Base-by-base conservation (phyloP, 1,140 invertebrate species). In the Hycleus cichorii region DNA sequence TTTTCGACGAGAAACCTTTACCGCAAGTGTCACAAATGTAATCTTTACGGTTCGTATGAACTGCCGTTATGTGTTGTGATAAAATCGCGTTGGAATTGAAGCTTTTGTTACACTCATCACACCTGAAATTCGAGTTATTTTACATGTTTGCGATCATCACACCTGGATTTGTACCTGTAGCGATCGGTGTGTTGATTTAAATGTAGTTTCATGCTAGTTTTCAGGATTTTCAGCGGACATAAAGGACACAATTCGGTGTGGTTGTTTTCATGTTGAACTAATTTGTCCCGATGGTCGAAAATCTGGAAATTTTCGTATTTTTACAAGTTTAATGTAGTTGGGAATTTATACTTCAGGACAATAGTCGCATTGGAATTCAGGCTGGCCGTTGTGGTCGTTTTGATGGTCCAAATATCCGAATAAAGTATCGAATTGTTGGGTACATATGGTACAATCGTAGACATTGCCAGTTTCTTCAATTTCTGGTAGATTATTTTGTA, bases 1-100 rank as follows among this genome's bases (percentile, higher is more conserved):
- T 77, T 56, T 73, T 63, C 0, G 77, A 75, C n/a, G 78, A 77
- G 47, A 80, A 81, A 18, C 74, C 57, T 55, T 80, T 80, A 4
- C 78, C 78, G 53, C 79, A 81, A 2, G 74, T 75, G 11, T 78
- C 76, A 60, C 79, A 81, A 40, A 63, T 54, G 47, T 68, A 56
- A 26, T 58, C 49, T 48, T 61, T 66, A 25, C 63, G 49, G 52
- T 64, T 56, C 7, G 58, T 64, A 49, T 69, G 68, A 10, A 59
- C 60, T 1, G 59, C 58, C 10, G 60, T 50, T 6, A 64, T 42
- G 59, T 69, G 68, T 39, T 62, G 49, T 0, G 54, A 47, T 24
- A 68, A 46, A 4, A 52, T 38, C 18, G 61, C 49, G 12, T 39
- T 49, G 0, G 61, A 62, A 50, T 57, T 62, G 48, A 65, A 67